Conservation (phyloP, 2,888 invertebrate genomes). For the Megamerina dolium region DNA sequence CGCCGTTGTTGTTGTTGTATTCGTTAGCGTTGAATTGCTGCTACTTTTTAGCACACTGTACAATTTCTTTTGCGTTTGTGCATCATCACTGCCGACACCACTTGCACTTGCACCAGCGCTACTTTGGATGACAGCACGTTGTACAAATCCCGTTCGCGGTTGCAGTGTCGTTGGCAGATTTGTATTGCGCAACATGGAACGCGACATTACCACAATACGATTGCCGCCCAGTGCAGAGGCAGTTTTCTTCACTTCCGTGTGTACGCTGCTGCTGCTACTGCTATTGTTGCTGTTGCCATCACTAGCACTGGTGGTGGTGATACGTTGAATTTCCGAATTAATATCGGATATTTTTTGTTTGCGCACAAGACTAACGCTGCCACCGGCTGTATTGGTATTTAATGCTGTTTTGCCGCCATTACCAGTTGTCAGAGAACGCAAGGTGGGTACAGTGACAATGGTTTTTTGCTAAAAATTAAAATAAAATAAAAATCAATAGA, state of each 20-base stretch:
- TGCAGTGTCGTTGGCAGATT: slow-evolving; percentile 9
- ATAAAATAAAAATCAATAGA: no score
- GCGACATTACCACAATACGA: slow-evolving; percentile 35
- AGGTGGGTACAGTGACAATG: slow-evolving; percentile 28
- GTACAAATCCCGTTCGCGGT: slow-evolving; percentile 20
- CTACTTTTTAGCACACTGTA: slow-evolving; percentile 26
- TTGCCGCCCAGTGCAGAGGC: slow-evolving; percentile 22
- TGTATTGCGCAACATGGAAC: slow-evolving; percentile 19
- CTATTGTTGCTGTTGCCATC: slow-evolving; percentile 3
- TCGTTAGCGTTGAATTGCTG: slow-evolving; percentile 6
- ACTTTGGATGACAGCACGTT: slow-evolving; percentile 23
- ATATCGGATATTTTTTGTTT: slow-evolving; percentile 39
- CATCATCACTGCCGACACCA: no score
- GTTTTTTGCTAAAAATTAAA: slow-evolving; percentile 27
- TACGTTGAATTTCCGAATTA: slow-evolving; percentile 35
- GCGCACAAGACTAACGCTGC: slow-evolving; percentile 14
- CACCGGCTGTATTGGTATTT: no score
- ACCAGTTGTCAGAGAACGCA: no score
- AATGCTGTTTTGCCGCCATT: no score
- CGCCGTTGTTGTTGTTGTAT: slow-evolving; percentile 7
- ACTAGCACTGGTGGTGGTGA: slow-evolving; percentile 19
- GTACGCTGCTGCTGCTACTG: slow-evolving; percentile 2
- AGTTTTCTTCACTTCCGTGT: slow-evolving; percentile 30
- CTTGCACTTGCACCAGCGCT: slow-evolving; percentile 15
- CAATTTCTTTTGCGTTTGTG: slow-evolving; percentile 21